A percentile compares a stretch with the other conserved stretches of the same genome.
These are phyloP conservation scores for Oreochromis aureus DNA, from an alignment of 2,113 vertebrate species.

Conservation along the genomic window DNA sequence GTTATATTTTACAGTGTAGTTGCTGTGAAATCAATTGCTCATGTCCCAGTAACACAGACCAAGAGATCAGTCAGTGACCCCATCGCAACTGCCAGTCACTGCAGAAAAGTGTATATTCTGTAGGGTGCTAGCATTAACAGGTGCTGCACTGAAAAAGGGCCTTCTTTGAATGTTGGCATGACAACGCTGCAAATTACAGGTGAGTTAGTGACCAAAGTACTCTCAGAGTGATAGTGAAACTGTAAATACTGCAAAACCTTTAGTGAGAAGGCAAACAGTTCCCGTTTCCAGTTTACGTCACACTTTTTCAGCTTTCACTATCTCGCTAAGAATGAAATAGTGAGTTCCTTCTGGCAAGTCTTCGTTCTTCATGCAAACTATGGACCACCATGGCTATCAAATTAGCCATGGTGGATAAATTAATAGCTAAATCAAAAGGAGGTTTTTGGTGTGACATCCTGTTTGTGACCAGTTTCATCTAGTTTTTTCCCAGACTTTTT, in stretches of 20 bases:
- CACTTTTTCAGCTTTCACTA: not conserved
- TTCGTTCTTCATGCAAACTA: not conserved
- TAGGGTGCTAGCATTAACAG: not conserved
- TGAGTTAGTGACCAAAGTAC: not conserved
- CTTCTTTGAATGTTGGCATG: not conserved
- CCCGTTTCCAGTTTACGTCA: rapidly evolving
- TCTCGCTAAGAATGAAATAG: rapidly evolving
- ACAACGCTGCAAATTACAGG: not conserved
- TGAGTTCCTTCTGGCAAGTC: rapidly evolving
- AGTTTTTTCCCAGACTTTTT: rapidly evolving
- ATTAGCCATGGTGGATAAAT: not conserved
- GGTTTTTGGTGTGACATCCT: not conserved
- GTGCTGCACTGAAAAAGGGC: not conserved
- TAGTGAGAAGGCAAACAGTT: not conserved
- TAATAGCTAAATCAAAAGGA: not conserved
- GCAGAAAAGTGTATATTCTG: not conserved
- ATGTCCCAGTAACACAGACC: not conserved
- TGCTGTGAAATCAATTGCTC: not conserved
- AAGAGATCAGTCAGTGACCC: not conserved
- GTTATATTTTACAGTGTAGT: no score
- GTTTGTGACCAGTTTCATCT: not conserved
- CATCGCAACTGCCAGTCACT: rapidly evolving
- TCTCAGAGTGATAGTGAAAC: not conserved
- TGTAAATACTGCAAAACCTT: not conserved
- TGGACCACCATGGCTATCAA: rapidly evolving